Conservation (phyloP, 2,797 vertebrate species). For the Chaunax sp. region DNA sequence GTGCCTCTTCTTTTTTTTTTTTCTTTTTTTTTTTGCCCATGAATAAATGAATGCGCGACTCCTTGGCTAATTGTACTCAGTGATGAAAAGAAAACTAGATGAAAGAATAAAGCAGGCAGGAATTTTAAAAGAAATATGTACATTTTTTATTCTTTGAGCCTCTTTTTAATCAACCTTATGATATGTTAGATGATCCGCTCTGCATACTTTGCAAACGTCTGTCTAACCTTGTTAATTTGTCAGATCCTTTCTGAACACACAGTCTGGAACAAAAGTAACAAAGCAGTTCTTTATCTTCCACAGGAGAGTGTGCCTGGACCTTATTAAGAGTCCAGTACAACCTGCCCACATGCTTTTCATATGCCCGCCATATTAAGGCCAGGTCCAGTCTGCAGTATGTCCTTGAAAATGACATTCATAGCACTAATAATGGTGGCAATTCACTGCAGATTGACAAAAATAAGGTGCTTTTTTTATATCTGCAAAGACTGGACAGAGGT, state of each 20-base stretch:
- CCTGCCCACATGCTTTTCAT: constrained; percentile 50
- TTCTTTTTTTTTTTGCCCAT: constrained; percentile 24
- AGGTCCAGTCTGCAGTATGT: neutral
- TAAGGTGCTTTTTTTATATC: constrained; percentile 29
- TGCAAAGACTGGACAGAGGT: constrained; percentile 1
- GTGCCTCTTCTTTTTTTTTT: no score
- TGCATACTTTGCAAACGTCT: neutral
- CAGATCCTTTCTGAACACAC: constrained; percentile 16
- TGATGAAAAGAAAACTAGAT: constrained; percentile 54
- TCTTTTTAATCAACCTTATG: no score
- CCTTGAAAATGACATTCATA: constrained; percentile 53
- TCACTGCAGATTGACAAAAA: constrained; percentile 20
- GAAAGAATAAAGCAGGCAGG: constrained; percentile 32
- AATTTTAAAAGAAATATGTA: constrained; percentile 4
- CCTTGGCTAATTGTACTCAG: constrained; percentile 18
- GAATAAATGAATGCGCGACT: constrained; percentile 21
- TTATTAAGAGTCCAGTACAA: constrained; percentile 21
- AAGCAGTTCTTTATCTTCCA: constrained; percentile 17
- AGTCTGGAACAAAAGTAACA: constrained; percentile 15
- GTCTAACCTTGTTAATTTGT: constrained; percentile 19
- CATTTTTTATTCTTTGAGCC: no score
- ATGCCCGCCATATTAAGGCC: constrained; percentile 35
- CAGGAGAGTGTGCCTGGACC: constrained; percentile 30
- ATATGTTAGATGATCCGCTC: neutral
- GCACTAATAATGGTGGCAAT: constrained; percentile 15